Evolutionary conservation across 2,888 invertebrate species (phyloP), one percentile per base, ranked within the genome.

Genomic region (Noctua janthe): DNA sequence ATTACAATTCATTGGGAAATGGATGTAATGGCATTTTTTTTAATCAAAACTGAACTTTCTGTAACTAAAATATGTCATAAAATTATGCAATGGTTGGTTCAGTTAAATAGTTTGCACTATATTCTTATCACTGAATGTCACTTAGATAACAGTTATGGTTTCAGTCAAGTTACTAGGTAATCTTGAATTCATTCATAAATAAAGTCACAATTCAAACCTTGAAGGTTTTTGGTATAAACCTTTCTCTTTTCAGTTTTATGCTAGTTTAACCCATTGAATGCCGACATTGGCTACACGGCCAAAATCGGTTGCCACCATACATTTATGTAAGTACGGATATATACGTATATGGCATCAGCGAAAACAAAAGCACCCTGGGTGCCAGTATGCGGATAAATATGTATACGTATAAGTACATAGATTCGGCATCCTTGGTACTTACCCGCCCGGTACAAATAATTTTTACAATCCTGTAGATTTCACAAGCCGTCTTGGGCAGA

Each of bases 221-320:
- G 85, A 78, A 71, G 39, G 59, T 74, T 74, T 77, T 77, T 72
- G 15, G 20, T 39, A 56, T 54, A 69, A 72, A 62, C 83, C 87
- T 87, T 88, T 88, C 85, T 80, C 81, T 87, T 87, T 83, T 72
- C 70, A 74, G 39, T 2, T 66, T 8, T 56, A 74, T 35, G 67
- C 47, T 76, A 76, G 67, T 71, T 73, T 29, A 29, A 29, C 29
- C 29, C 29, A 29, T 29, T 29, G 29, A 29, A 29, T 29, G 29
- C 29, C 29, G 29, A 29, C 29, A 29, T 29, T 29, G 29, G 29
- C 29, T 29, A 29, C 29, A 29, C 29, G 29, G 29, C 29, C 29
- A 29, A 29, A 29, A 1, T 29, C 29, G 29, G 29, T 29, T 29
- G 29, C 29, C 29, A 29, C 29, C 29, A 29, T 29, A 29, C 29